A percentile compares a stretch with the other conserved stretches of the same genome.
These are phyloP conservation scores for Gandaritis pyraliata DNA, from an alignment of 2,888 invertebrate species.

Conservation along the genomic window DNA sequence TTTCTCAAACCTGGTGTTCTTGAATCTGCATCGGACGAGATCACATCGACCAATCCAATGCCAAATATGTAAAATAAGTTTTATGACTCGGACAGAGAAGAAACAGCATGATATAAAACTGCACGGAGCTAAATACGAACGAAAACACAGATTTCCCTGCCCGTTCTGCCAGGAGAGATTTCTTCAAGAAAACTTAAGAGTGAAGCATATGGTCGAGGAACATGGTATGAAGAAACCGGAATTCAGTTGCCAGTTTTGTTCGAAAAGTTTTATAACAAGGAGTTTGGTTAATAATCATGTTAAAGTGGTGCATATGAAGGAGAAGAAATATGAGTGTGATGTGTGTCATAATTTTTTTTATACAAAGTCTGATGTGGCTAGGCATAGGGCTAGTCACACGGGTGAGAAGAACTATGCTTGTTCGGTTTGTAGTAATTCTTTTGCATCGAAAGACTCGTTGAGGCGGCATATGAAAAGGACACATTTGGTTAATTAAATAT, in stretches of 20 bases:
- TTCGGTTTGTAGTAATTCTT: conserved; percentile 58
- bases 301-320: conserved; percentile 71
- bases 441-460: conserved; percentile 70
- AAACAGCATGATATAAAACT: conserved; percentile 43
- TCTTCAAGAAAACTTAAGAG: conserved; percentile 60
- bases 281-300: conserved; percentile 71
- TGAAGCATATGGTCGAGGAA: conserved; percentile 56
- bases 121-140: conserved; percentile 49
- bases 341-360: conserved; percentile 70
- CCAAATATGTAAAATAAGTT: conserved; percentile 54
- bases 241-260: conserved; percentile 61
- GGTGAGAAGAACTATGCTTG: conserved; percentile 68
- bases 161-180: conserved; percentile 63
- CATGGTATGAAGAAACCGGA: conserved; percentile 67
- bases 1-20: conserved; percentile 67
- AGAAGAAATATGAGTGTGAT: conserved; percentile 68
- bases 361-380: conserved; percentile 63
- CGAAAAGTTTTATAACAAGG: conserved; percentile 65
- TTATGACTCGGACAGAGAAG: conserved; percentile 48
- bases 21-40: conserved; percentile 67
- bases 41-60: conserved; percentile 60
- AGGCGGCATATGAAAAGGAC: conserved; percentile 67
- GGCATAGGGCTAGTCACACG: conserved; percentile 69
- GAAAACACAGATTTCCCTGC: conserved; percentile 63
- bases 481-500: conserved; percentile 44